These are phyloP conservation scores for Erannis defoliaria DNA, from an alignment of 2,888 invertebrate species.

Conservation along the genomic window DNA sequence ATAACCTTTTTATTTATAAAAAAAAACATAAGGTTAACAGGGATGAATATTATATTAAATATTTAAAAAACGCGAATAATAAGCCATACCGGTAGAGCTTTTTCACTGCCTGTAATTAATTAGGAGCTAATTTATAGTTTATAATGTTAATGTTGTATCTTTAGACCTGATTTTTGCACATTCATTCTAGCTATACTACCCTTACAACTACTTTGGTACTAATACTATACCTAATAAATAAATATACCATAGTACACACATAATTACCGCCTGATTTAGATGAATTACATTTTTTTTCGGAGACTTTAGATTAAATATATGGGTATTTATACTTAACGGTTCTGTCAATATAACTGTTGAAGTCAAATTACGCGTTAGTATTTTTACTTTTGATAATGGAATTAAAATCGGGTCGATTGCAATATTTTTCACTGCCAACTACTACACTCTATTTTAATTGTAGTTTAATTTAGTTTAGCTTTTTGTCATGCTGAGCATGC, in stretches of 20 bases:
- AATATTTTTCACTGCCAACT: conserved; percentile 25
- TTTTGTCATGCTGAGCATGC: conserved; percentile 15
- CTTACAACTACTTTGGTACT: neutral
- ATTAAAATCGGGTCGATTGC: conserved; percentile 9
- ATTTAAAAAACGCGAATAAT: conserved; percentile 20
- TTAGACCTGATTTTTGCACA: conserved; percentile 5
- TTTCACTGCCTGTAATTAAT: conserved; percentile 21
- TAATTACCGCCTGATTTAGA: no score
- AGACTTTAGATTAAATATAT: no score
- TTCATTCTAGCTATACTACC: neutral
- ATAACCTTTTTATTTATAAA: neutral
- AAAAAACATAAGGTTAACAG: neutral
- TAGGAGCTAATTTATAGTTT: neutral
- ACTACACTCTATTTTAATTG: neutral
- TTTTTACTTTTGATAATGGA: neutral
- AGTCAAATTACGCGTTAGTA: no score
- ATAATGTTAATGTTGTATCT: neutral
- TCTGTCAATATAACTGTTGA: no score
- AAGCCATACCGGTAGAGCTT: conserved; percentile 21
- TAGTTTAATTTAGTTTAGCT: conserved; percentile 3
- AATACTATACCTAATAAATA: no score
- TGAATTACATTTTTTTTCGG: no score
- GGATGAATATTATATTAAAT: neutral
- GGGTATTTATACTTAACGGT: no score
- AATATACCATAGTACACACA: no score